Conservation (phyloP, 1,140 invertebrate genomes). For the Delia radicum region DNA sequence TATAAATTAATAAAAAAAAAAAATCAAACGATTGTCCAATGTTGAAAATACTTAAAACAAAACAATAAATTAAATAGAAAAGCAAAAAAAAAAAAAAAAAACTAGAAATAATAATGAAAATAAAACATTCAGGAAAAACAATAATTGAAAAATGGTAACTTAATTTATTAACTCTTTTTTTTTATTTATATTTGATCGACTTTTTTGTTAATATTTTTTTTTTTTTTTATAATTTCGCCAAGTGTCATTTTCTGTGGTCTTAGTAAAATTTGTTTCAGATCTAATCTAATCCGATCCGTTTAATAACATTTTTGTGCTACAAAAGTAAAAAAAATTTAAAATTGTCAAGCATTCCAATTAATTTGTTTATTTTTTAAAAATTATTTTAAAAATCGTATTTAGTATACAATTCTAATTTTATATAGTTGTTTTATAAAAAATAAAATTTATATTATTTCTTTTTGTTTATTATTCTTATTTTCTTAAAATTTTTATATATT, state of each 20-base stretch:
- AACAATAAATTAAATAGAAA: neutral
- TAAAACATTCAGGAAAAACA: neutral
- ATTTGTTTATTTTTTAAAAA: slow-evolving; percentile 7
- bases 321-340: neutral
- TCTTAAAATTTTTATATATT: neutral
- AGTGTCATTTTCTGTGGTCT: slow-evolving; percentile 4
- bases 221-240: neutral
- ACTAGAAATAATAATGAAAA: neutral
- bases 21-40: neutral
- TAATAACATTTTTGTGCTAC: too few species aligned
- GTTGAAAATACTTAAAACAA: neutral
- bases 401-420: neutral
- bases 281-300: neutral
- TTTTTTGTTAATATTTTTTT: neutral
- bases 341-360: slow-evolving; percentile 19
- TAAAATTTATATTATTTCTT: neutral
- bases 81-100: neutral
- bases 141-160: neutral
- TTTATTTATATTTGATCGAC: neutral
- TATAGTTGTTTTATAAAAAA: neutral
- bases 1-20: neutral
- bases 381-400: neutral
- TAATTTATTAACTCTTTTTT: neutral
- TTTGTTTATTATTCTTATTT: neutral
- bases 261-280: neutral